phyloP scores from a whole-genome alignment of 2,888 invertebrate genomes.

The Hedya salicella region DNA sequence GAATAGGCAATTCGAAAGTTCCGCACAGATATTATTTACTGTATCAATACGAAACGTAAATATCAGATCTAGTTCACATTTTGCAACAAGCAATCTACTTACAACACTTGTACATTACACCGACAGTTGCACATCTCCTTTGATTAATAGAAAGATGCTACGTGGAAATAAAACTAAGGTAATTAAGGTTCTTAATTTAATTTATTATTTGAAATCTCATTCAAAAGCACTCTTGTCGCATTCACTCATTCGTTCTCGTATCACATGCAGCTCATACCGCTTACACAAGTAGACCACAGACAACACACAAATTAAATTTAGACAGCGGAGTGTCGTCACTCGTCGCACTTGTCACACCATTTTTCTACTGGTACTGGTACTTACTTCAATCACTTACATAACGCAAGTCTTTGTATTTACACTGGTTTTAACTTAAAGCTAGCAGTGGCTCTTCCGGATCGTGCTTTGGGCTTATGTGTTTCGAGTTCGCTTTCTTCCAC shows the following conservation, averaged over 20 bases:
- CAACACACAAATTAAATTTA: constrained; percentile 59
- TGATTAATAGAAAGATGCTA: constrained; percentile 46
- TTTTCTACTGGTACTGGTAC: constrained; percentile 63
- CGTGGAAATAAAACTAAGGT: constrained; percentile 51
- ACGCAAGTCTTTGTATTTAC: constrained; percentile 74
- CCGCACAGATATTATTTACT: constrained; percentile 20
- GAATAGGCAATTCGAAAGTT: constrained; percentile 38
- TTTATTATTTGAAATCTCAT: constrained; percentile 67
- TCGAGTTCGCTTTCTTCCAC: constrained; percentile 75
- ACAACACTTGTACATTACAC: constrained; percentile 48
- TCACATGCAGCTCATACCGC: constrained; percentile 50
- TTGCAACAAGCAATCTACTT: constrained; percentile 49
- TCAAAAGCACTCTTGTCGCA: constrained; percentile 58
- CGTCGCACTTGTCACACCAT: constrained; percentile 58
- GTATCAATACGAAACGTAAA: constrained; percentile 39
- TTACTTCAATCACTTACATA: constrained; percentile 68
- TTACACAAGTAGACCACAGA: constrained; percentile 58
- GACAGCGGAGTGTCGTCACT: constrained; percentile 68
- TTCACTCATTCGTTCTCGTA: constrained; percentile 59
- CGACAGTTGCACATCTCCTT: constrained; percentile 33
- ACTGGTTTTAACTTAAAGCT: constrained; percentile 87
- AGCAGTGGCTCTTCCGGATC: constrained; percentile 87
- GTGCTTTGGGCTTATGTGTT: constrained; percentile 70
- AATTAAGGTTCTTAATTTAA: constrained; percentile 66
- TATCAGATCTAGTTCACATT: constrained; percentile 50